Evolutionary conservation across 2,113 vertebrate genomes (phyloP).

Genomic region (Falco punctatus): DNA sequence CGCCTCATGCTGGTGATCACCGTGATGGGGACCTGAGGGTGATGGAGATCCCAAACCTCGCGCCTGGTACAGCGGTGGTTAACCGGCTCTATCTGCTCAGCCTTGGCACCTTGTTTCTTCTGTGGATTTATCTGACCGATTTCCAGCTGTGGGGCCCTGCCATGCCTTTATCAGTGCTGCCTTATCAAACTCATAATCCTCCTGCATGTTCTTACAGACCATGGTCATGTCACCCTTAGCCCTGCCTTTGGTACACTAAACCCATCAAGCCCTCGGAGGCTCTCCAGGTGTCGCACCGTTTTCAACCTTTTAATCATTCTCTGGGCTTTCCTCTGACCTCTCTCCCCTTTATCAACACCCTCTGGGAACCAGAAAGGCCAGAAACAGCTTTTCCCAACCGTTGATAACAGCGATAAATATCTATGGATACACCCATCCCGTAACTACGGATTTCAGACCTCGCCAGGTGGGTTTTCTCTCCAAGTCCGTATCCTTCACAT

Average conservation of each 20-base stretch:
- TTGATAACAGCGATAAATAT: background rate
- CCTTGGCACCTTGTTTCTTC: background rate
- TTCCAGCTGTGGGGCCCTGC: background rate
- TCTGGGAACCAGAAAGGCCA: background rate
- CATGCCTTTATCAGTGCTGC: background rate
- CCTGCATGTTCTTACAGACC: background rate
- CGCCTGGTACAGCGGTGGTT: background rate
- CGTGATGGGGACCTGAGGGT: background rate
- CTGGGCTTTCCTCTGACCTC: background rate
- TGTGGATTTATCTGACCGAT: background rate
- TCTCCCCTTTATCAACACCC: background rate
- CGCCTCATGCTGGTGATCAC: no score
- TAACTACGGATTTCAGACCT: background rate
- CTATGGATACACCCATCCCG: background rate
- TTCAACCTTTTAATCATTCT: background rate
- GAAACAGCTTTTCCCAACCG: background rate
- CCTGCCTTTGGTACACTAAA: background rate
- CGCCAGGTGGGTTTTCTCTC: background rate
- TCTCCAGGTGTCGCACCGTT: background rate
- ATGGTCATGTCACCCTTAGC: fast-evolving
- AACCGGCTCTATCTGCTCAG: background rate
- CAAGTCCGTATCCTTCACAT: background rate
- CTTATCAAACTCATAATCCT: background rate
- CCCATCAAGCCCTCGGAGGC: fast-evolving
- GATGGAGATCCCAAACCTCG: background rate